Conservation (phyloP, 2,888 invertebrate genomes). For the Acleris sparsana region DNA sequence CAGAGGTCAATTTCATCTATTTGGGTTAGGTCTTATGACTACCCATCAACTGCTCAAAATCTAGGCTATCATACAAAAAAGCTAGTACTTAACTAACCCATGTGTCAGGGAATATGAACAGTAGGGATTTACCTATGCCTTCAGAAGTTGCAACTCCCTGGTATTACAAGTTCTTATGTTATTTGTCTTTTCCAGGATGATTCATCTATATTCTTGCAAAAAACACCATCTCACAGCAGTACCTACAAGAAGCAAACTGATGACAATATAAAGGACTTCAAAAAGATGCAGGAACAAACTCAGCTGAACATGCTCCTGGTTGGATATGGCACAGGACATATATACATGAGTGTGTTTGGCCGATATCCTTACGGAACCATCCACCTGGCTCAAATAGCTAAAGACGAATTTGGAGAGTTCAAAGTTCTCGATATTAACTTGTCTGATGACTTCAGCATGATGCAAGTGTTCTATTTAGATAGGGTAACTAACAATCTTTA, state of each 20-base stretch:
- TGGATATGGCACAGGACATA: slow-evolving; percentile 89
- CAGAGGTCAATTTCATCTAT: no score
- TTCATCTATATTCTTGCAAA: slow-evolving; percentile 81
- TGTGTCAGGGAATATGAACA: no score
- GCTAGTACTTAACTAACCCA: no score
- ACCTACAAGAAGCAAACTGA: slow-evolving; percentile 81
- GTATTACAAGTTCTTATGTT: not conserved
- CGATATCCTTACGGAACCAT: slow-evolving; percentile 91
- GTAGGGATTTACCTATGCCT: no score
- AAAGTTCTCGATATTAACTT: slow-evolving; percentile 86
- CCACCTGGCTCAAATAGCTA: slow-evolving; percentile 82
- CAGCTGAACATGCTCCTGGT: slow-evolving; percentile 90
- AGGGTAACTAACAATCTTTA: slow-evolving; percentile 73
- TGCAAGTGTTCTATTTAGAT: slow-evolving; percentile 86
- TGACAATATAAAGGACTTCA: slow-evolving; percentile 83
- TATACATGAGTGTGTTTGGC: slow-evolving; percentile 92
- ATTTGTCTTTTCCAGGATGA: slow-evolving; percentile 65
- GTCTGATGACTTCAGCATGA: slow-evolving; percentile 87
- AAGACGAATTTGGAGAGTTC: slow-evolving; percentile 81
- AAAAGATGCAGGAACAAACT: slow-evolving; percentile 84
- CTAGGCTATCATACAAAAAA: no score
- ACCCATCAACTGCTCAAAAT: no score
- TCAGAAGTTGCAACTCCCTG: no score
- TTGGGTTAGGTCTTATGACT: no score
- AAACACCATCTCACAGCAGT: slow-evolving; percentile 79